Evolutionary conservation across 1,140 invertebrate genomes (phyloP).

Genomic region (Galleria mellonella): DNA sequence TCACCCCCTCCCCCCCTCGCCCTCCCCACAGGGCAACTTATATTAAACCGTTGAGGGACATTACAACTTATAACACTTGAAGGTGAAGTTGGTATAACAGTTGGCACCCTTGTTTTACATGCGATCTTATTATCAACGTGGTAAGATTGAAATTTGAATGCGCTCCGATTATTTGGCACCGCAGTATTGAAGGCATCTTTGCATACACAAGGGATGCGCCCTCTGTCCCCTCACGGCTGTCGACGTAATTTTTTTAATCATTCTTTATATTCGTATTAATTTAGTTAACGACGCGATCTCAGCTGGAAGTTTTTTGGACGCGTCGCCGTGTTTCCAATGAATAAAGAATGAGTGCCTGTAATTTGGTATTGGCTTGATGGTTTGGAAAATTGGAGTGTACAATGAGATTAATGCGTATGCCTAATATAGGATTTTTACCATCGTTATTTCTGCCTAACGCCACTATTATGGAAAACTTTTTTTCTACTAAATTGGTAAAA

Average conservation of each 20-base stretch:
- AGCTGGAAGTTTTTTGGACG: slow-evolving; percentile 43
- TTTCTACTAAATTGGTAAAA: too few relatives aligned
- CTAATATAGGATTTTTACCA: too few relatives aligned
- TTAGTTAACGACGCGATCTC: slow-evolving; percentile 67
- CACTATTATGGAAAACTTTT: too few relatives aligned
- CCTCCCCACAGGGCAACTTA: slow-evolving; percentile 48
- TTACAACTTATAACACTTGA: slow-evolving; percentile 66
- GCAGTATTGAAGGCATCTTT: slow-evolving; percentile 54
- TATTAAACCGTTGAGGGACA: slow-evolving; percentile 55
- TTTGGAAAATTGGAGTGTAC: slow-evolving; percentile 22
- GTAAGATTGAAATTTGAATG: slow-evolving; percentile 15
- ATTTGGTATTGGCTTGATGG: slow-evolving; percentile 28
- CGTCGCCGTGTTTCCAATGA: slow-evolving; percentile 56
- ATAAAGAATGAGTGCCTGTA: slow-evolving; percentile 53
- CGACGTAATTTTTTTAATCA: slow-evolving; percentile 72
- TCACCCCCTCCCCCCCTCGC: too few relatives aligned
- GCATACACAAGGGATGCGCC: slow-evolving; percentile 53
- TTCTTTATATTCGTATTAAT: slow-evolving; percentile 71
- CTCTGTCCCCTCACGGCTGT: slow-evolving; percentile 42
- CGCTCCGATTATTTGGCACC: slow-evolving; percentile 19
- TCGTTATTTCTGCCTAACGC: too few relatives aligned
- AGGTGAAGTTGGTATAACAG: slow-evolving; percentile 60
- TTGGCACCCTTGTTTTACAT: slow-evolving; percentile 19
- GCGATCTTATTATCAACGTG: neutral
- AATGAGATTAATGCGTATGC: too few relatives aligned